Evolutionary conservation across 2,797 vertebrate species (phyloP).

Genomic region (Sphenodon punctatus): DNA sequence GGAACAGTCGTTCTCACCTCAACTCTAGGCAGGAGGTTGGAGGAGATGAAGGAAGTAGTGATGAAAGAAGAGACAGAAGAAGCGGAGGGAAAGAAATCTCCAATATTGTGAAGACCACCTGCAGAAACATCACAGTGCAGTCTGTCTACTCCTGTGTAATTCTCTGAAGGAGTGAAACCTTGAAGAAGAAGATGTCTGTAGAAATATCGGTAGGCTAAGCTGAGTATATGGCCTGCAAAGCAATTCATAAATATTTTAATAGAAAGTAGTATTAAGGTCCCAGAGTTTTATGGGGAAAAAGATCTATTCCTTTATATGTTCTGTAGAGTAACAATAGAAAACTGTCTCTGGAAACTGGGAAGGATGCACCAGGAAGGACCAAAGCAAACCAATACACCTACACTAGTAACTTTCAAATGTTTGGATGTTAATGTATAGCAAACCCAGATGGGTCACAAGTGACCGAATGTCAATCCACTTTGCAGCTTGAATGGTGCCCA

Average conservation of each 20-base stretch:
- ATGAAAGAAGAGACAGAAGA: too few species aligned
- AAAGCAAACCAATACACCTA: not conserved
- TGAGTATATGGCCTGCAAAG: slow-evolving; percentile 27
- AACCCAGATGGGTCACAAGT: not conserved
- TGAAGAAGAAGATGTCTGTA: slow-evolving; percentile 10
- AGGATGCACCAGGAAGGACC: not conserved
- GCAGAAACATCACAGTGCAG: too few species aligned
- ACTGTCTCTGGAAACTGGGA: slow-evolving; percentile 1
- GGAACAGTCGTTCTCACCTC: too few species aligned
- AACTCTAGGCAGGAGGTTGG: too few species aligned
- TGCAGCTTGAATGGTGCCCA: too few species aligned
- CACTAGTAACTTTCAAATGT: not conserved
- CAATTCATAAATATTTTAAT: slow-evolving; percentile 53
- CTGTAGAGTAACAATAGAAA: slow-evolving; percentile 12
- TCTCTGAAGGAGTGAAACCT: not conserved
- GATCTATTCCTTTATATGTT: slow-evolving; percentile 8
- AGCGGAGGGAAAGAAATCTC: too few species aligned
- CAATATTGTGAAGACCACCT: too few species aligned
- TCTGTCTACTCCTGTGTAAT: too few species aligned
- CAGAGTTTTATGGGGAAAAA: slow-evolving; percentile 20
- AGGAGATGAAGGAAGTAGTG: too few species aligned
- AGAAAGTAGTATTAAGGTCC: slow-evolving; percentile 50
- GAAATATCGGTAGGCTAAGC: not conserved
- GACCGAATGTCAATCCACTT: not conserved
- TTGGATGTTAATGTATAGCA: not conserved